Evolutionary conservation across 2,797 vertebrate genomes (phyloP).

Genomic region (Okamejei kenojei): DNA sequence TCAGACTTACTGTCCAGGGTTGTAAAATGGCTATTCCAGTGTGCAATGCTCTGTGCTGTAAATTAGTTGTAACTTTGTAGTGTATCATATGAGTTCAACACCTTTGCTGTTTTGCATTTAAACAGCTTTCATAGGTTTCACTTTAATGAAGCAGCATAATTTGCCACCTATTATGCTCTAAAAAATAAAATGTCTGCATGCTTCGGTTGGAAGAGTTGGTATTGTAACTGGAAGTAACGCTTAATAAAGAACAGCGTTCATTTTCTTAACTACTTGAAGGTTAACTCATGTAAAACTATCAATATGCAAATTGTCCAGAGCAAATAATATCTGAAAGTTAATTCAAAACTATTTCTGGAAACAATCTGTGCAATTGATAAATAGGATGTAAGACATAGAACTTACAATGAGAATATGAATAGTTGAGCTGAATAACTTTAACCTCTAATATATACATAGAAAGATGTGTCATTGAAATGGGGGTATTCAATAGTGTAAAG

Average conservation of each 20-base stretch:
- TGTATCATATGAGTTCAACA: constrained; percentile 70
- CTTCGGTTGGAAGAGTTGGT: constrained; percentile 57
- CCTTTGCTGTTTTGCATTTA: constrained; percentile 65
- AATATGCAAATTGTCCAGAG: not conserved
- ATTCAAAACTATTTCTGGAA: not conserved
- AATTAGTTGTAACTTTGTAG: constrained; percentile 72
- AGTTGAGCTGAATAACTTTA: not conserved
- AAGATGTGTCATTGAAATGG: constrained; percentile 20
- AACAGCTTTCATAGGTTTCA: constrained; percentile 62
- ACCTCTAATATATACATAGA: constrained; percentile 13
- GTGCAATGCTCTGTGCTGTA: constrained; percentile 81
- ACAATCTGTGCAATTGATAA: not conserved
- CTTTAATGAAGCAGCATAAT: constrained; percentile 63
- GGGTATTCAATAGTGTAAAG: not conserved
- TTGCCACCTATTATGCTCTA: constrained; percentile 58
- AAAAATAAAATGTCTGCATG: constrained; percentile 75
- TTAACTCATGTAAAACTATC: constrained; percentile 6
- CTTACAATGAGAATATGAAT: not conserved
- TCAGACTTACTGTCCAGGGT: constrained; percentile 53
- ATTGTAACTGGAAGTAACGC: constrained; percentile 45
- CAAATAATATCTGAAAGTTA: not conserved
- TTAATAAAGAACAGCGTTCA: constrained; percentile 25
- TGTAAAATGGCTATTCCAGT: constrained; percentile 72
- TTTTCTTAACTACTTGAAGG: constrained; percentile 26
- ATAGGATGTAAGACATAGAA: not conserved